phyloP scores from a whole-genome alignment of 2,113 vertebrate species.

The Speoplatyrhinus poulsoni region DNA sequence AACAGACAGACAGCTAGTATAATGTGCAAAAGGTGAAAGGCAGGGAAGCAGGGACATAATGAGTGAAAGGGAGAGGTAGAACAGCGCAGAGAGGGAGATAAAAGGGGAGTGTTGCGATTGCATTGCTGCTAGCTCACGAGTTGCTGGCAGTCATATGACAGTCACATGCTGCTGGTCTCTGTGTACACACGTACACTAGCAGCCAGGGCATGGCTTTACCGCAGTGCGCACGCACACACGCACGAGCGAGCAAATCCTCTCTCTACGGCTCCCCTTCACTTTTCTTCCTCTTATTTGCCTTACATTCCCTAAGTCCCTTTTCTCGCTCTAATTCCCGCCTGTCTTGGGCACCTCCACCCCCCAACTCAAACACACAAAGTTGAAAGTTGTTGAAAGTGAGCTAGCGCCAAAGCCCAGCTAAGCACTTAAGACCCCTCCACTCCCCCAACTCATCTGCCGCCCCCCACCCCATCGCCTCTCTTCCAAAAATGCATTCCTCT shows the following conservation, averaged over 20 bases:
- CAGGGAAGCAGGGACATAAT: not conserved
- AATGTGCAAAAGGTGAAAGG: conserved; percentile 32
- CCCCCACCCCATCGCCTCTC: conserved; percentile 28
- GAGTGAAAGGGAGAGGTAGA: not conserved
- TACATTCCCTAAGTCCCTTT: not conserved
- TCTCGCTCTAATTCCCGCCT: not conserved
- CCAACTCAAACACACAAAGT: conserved; percentile 24
- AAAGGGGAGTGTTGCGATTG: conserved; percentile 66
- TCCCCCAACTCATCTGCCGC: conserved; percentile 7
- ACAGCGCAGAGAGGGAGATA: conserved; percentile 8
- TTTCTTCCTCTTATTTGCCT: not conserved
- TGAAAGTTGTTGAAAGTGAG: conserved; percentile 35
- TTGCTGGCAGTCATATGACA: conserved; percentile 83
- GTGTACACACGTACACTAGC: conserved; percentile 69
- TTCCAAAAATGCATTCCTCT: conserved; percentile 56
- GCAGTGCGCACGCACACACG: conserved; percentile 28
- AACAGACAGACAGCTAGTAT: not conserved
- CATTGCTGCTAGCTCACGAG: conserved; percentile 82
- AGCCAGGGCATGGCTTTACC: conserved; percentile 53
- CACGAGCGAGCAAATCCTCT: not conserved
- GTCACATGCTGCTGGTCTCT: conserved; percentile 83
- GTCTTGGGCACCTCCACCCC: too few relatives aligned
- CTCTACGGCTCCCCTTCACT: conserved; percentile 13
- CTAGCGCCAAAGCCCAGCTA: conserved; percentile 56
- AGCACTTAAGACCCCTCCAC: conserved; percentile 32